Base-by-base conservation (phyloP, 2,888 invertebrate genomes). In the Miltochrista miniata region DNA sequence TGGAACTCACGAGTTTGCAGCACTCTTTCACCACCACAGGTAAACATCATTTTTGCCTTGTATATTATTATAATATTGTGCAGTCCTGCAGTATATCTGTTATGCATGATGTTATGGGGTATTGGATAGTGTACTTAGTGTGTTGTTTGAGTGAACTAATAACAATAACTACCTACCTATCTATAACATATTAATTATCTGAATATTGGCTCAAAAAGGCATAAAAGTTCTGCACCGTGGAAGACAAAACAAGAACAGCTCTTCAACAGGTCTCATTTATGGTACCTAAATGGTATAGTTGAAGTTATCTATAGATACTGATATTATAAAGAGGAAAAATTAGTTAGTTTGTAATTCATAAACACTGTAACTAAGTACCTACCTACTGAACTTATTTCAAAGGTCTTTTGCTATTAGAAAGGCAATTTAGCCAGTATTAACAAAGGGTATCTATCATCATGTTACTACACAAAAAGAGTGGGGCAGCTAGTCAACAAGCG, bases 1-100 rank as follows among this genome's bases (percentile, higher is more conserved):
- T 7, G 94, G 95, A 55, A 94, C 95, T 51, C 94, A 95, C 61
- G 93, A 95, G 72, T 95, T 95, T 77, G 93, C 93, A 8, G 94
- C 93, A 3, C 81, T 94, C 31, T 94, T 94, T 64, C 93, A 92
- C 61, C 94, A 92, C 66, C 93, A 94, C 73, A 92, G 93, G 93
- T 93, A 79, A 51, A 14, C 36, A 36, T 36, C 5, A 18, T 44
- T 45, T 24, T 9, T 33, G 18, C 7, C 18, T n/a, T 12, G 12
- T 8, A 24, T 8, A 12, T 0, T 24, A 12, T 8, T 18, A 2
- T 9, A 31, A 31, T 33, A 12, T 18, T 38, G 31, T 45, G 31
- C 1, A 11, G 14, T 5, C 5, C 5, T 24, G 5, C 18, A 11
- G 3, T 14, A 13, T 15, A 7, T 36, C 31, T 31, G 15, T 12